Evolutionary conservation across 2,113 vertebrate genomes (phyloP), one percentile per base, ranked within the genome.

Genomic region (Phalacrocorax aristotelis): DNA sequence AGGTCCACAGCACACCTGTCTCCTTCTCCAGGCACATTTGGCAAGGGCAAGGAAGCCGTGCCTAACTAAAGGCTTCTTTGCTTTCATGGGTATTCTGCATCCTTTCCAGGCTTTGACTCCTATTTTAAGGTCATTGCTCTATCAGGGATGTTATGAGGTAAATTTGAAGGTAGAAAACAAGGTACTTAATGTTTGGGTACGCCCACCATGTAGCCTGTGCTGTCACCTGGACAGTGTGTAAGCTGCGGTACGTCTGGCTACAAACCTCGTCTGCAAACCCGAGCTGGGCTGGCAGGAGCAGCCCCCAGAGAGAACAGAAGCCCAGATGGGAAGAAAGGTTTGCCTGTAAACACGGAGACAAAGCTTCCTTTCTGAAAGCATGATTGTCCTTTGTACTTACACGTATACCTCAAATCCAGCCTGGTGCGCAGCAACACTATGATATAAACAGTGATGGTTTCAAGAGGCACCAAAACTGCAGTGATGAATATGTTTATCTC

Each of bases 1-100:
- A 23, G 5, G 10, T 32, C 18, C 4, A 1, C 48, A 36, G 62
- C 15, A 26, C 8, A 4, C 32, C 0, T 0, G 1, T 30, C 46
- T 71, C 36, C 48, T n/a, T 15, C 62, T 42, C 34, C 27, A 40
- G 52, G 20, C 11, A 15, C 32, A 0, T 32, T 26, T 9, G 34
- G 20, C 27, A 36, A 38, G 23, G 25, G 11, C 49, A n/a, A 34
- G 25, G 40, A 70, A 51, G 16, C 13, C 51, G 36, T 1, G 0
- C 13, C 46, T 23, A 65, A 11, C 4, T 27, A 78, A 81, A 68
- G 52, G 4, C 64, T 70, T 36, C 64, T 60, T 44, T 60, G 44
- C 38, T 29, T 81, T 81, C 51, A 34, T 0, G 2, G 19, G 18
- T 75, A 32, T 82, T 83, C 61, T 71, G 36, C 21, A 20, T 32